Percentiles rank a stretch among this genome's conserved stretches.
phyloP scores from a whole-genome alignment of 2,113 vertebrate genomes.

The Pseudonaja textilis region DNA sequence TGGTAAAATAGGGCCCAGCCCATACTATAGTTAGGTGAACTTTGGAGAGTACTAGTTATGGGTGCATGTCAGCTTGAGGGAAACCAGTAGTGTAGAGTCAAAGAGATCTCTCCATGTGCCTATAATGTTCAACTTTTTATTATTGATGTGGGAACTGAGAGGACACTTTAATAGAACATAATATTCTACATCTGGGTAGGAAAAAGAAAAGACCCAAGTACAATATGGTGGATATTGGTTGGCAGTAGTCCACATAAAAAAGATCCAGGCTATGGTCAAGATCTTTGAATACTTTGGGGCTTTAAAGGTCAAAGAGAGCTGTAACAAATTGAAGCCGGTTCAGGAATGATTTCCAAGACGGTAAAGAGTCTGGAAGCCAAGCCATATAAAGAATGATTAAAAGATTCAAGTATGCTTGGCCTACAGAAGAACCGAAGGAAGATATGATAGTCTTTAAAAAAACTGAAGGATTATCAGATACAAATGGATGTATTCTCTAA shows the following conservation, averaged over 20 bases:
- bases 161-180: not conserved
- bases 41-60: not conserved
- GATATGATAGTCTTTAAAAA: not conserved
- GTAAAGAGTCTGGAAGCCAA: not conserved
- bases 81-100: not conserved
- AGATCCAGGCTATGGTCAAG: not conserved
- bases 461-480: not conserved
- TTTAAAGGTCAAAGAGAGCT: not conserved
- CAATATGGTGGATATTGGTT: not conserved
- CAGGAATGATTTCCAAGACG: not conserved
- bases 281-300: not conserved
- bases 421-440: not conserved
- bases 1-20: not conserved
- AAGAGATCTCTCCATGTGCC: not conserved
- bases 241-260: not conserved
- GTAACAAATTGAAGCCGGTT: not conserved
- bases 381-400: not conserved
- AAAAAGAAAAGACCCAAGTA: not conserved
- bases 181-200: not conserved
- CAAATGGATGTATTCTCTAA: not conserved
- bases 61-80: not conserved
- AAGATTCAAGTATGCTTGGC: not conserved
- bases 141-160: not conserved
- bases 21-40: not conserved
- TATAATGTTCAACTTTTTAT: not conserved